Evolutionary conservation across 2,113 vertebrate genomes (phyloP), one percentile per base, ranked within the genome.

Genomic region (Monopterus albus): DNA sequence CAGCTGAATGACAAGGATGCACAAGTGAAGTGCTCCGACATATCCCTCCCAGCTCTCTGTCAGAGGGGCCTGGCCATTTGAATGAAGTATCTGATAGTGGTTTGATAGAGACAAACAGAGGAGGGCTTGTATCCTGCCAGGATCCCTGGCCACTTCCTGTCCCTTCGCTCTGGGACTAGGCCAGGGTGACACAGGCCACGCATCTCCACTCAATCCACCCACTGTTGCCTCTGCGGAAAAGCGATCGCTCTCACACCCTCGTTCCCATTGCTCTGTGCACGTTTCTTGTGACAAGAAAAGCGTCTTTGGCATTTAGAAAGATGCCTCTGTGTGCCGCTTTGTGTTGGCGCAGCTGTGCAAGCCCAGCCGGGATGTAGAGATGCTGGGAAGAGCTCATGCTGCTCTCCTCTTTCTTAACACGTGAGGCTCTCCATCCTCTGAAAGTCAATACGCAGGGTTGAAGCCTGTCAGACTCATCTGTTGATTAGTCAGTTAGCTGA

Each of bases 81-180:
- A 92, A 93, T 91, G 79, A 79, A 88, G 83, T 76, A 79, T 86
- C 79, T 88, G 82, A 90, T 84, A 67, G 79, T 75, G 76, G 85
- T 77, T 88, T 86, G 83, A 84, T 83, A 49, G 55, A 67, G 81
- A 76, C 67, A 66, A 83, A 94, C 92, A 94, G 91, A 91, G 79
- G 68, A 80, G 74, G 63, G 73, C 79, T 90, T 92, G 91, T 94
- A 28, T 87, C 82, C 79, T 59, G 78, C 70, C 76, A 49, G 83
- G 87, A 85, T 90, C 87, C 71, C 50, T 0, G 58, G 64, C 84
- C 76, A 89, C 91, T 93, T 92, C 93, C 93, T 91, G 90, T 90
- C 81, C 72, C 87, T 71, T 55, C 33, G 66, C 74, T 55, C 83
- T 90, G 89, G 88, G 87, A 91, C 73, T 14, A 39, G 56, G 57